Percentiles rank a stretch among this genome's conserved stretches.
phyloP scores from a whole-genome alignment of 2,888 invertebrate species.

The Ethmia dodecea region DNA sequence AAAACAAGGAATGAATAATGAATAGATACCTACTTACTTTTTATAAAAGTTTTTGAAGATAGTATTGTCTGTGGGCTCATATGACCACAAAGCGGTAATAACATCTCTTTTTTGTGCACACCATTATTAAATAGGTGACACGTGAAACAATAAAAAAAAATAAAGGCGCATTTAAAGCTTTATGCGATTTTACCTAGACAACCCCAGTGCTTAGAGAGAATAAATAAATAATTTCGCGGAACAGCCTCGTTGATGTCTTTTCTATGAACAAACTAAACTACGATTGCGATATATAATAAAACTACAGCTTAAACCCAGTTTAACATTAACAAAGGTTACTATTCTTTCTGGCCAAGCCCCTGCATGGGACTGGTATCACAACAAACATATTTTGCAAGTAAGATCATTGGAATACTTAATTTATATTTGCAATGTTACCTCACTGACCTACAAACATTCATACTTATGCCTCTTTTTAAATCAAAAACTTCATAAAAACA shows the following conservation, averaged over 20 bases:
- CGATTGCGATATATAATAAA: background rate
- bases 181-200: too few relatives aligned
- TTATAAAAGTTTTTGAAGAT: too few relatives aligned
- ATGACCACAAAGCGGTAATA: too few relatives aligned
- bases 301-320: background rate
- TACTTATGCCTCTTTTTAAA: slow-evolving; percentile 31
- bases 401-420: slow-evolving; percentile 31
- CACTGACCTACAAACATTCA: slow-evolving; percentile 24
- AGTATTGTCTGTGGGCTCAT: too few relatives aligned
- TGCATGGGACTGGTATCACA: slow-evolving; percentile 24
- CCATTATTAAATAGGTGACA: too few relatives aligned
- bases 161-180: too few relatives aligned
- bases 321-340: slow-evolving; percentile 20
- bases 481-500: slow-evolving; percentile 7
- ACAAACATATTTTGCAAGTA: slow-evolving; percentile 49
- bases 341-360: slow-evolving; percentile 14
- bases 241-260: slow-evolving; percentile 51
- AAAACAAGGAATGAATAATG: too few relatives aligned
- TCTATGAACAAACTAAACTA: slow-evolving; percentile 21
- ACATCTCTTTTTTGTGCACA: too few relatives aligned
- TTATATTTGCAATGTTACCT: slow-evolving; percentile 40
- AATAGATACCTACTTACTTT: too few relatives aligned
- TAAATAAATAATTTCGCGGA: too few relatives aligned
- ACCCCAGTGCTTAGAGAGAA: too few relatives aligned
- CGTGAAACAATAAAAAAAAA: too few relatives aligned